phyloP scores from a whole-genome alignment of 2,113 vertebrate genomes.

The Alexandromys fortis region DNA sequence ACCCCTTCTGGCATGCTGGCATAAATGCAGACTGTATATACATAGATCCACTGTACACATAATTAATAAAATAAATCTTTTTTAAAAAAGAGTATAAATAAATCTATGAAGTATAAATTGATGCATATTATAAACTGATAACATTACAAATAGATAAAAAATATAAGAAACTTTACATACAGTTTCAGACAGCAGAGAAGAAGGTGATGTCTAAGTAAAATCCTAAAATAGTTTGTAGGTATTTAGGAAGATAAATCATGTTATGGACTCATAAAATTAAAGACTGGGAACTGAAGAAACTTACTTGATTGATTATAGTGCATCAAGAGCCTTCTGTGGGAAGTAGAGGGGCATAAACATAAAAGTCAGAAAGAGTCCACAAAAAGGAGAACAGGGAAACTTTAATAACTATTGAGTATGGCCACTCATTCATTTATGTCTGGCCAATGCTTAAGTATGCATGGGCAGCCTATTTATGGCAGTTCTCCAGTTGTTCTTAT shows the following conservation, averaged over 20 bases:
- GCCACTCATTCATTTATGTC: too few species aligned
- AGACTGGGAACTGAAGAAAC: not conserved
- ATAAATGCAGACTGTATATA: too few species aligned
- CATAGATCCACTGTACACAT: too few species aligned
- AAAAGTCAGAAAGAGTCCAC: not conserved
- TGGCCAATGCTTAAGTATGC: too few species aligned
- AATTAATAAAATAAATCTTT: too few species aligned
- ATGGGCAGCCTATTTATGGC: too few species aligned
- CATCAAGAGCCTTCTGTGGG: not conserved
- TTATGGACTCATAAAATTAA: not conserved
- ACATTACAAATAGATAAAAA: not conserved
- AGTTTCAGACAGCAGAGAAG: not conserved
- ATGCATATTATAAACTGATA: not conserved
- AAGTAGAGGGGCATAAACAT: not conserved
- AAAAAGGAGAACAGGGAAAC: fast-evolving
- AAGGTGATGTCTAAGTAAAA: not conserved
- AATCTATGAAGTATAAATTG: not conserved
- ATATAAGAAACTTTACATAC: not conserved
- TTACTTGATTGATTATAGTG: not conserved
- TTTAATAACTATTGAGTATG: not conserved
- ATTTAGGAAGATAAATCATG: not conserved
- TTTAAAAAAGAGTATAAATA: not conserved
- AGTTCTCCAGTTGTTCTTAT: too few species aligned
- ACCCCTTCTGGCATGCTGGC: too few species aligned
- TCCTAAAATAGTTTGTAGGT: not conserved